phyloP scores from a whole-genome alignment of 1,140 invertebrate species.

The Aricia agestis region DNA sequence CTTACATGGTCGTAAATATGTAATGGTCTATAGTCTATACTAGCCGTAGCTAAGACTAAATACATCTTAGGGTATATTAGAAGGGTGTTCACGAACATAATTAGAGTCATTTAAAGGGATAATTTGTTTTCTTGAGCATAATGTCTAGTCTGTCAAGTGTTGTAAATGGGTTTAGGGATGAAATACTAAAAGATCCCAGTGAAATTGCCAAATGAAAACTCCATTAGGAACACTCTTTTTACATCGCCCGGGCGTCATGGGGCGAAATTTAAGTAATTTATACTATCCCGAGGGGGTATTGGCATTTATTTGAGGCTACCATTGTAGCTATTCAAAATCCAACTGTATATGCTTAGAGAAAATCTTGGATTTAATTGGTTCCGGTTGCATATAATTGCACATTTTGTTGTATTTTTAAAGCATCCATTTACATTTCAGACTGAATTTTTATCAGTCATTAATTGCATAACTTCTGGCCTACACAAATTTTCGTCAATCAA shows the following conservation, averaged over 20 bases:
- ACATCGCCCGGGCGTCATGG: not conserved
- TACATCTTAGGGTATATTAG: conserved; percentile 22
- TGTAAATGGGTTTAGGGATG: conserved; percentile 57
- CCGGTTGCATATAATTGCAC: not conserved
- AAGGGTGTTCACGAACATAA: conserved; percentile 40
- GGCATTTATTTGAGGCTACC: not conserved
- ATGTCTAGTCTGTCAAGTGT: conserved; percentile 52
- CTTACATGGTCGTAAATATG: not conserved
- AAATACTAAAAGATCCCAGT: conserved; percentile 39
- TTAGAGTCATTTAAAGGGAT: conserved; percentile 56
- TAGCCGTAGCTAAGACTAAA: conserved; percentile 1
- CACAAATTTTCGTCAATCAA: too few species aligned
- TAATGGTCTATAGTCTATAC: not conserved
- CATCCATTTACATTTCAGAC: not conserved
- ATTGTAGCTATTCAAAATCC: not conserved
- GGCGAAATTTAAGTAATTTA: not conserved
- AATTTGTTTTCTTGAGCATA: conserved; percentile 63
- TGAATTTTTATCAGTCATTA: too few species aligned
- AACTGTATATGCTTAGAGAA: not conserved
- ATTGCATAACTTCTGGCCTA: too few species aligned
- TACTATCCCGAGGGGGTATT: not conserved
- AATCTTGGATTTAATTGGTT: not conserved
- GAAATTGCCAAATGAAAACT: conserved; percentile 2
- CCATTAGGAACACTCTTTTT: not conserved
- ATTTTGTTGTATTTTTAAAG: not conserved